Percentiles rank a stretch among this genome's conserved stretches.
phyloP scores from a whole-genome alignment of 2,888 invertebrate species.

The Drosophila tanythrix region DNA sequence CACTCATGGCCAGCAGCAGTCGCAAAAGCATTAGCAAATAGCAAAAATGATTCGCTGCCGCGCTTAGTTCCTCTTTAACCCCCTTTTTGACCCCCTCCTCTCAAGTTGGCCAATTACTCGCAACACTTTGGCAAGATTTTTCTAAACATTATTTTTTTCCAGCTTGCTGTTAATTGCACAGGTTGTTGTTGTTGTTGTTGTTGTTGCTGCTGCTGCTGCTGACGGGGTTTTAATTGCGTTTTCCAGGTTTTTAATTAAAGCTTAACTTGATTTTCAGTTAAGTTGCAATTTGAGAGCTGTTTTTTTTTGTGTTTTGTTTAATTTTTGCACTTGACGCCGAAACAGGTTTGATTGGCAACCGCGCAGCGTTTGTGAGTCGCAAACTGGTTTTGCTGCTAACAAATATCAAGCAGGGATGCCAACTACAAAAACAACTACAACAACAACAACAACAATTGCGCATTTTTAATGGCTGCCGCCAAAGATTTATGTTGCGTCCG shows the following conservation, averaged over 20 bases:
- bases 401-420: slow-evolving; percentile 63
- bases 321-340: slow-evolving; percentile 69
- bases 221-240: slow-evolving; percentile 67
- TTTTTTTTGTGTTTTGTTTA: slow-evolving; percentile 37
- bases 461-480: slow-evolving; percentile 55
- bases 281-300: slow-evolving; percentile 72
- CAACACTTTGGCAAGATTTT: slow-evolving; percentile 74
- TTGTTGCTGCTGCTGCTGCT: slow-evolving; percentile 40
- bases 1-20: slow-evolving; percentile 62
- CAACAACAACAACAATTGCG: slow-evolving; percentile 21
- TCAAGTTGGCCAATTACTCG: slow-evolving; percentile 59
- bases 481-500: slow-evolving; percentile 8
- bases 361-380: slow-evolving; percentile 42
- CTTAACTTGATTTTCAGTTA: slow-evolving; percentile 78
- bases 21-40: slow-evolving; percentile 37
- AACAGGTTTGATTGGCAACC: slow-evolving; percentile 74
- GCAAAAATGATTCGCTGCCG: slow-evolving; percentile 5
- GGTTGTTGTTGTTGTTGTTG: slow-evolving; percentile 58
- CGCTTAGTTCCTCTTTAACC: not conserved
- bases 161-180: slow-evolving; percentile 71
- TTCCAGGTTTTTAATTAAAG: slow-evolving; percentile 80
- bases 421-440: slow-evolving; percentile 25
- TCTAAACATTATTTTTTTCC: slow-evolving; percentile 64
- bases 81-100: not conserved
- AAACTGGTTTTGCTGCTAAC: slow-evolving; percentile 66